Percentiles rank a stretch among this genome's conserved stretches.
Conservation (phyloP, 2,113 vertebrate genomes). For the Marcusenius ussheri region DNA sequence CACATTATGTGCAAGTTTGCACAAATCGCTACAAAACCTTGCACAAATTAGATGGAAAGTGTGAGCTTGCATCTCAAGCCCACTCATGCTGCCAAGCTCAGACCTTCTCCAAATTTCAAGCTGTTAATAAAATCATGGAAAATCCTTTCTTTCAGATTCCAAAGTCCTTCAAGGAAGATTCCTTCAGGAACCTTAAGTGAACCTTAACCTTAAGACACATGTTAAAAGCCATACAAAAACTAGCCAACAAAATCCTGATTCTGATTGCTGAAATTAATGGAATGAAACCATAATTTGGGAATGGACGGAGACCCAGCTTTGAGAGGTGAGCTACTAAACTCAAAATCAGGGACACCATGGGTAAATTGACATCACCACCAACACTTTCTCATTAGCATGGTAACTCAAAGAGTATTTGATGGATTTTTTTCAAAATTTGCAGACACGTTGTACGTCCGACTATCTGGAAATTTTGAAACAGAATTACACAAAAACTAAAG, state of each 20-base stretch:
- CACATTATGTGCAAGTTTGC: neutral
- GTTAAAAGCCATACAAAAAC: neutral
- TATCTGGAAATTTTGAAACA: neutral
- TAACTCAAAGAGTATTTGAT: neutral
- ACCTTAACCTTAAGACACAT: conserved; percentile 52
- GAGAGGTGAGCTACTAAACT: neutral
- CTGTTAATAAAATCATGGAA: conserved; percentile 97
- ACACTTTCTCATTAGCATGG: neutral
- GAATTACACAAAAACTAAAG: neutral
- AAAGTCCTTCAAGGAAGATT: conserved; percentile 90
- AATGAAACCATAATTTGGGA: neutral
- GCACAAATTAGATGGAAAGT: neutral
- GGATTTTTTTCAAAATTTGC: neutral
- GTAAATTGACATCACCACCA: neutral
- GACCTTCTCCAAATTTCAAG: conserved; percentile 69
- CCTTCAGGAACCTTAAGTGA: conserved; percentile 74
- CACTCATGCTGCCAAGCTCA: neutral
- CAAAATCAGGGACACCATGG: neutral
- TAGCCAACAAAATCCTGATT: neutral
- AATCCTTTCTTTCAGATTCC: conserved; percentile 92
- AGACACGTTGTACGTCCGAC: neutral
- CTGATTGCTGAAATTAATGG: neutral
- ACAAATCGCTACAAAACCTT: neutral
- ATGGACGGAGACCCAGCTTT: neutral
- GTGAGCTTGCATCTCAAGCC: neutral